These are phyloP conservation scores for Dolichomitus sp. DNA, from an alignment of 2,888 invertebrate genomes.

Conservation along the genomic window DNA sequence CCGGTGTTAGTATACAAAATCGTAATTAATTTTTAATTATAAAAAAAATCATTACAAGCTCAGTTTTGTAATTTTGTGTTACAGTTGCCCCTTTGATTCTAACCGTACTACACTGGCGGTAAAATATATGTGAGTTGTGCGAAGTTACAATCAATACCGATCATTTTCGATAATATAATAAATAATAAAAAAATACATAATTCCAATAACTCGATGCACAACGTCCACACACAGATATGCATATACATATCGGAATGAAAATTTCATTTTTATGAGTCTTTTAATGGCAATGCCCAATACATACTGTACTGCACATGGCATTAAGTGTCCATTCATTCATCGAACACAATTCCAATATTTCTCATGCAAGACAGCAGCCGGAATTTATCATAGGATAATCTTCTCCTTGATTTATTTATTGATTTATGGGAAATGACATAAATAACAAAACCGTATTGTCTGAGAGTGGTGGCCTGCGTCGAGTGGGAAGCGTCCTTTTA, in stretches of 20 bases:
- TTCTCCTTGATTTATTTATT: slow-evolving; percentile 3
- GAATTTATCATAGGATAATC: slow-evolving; percentile 41
- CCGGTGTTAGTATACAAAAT: too few relatives aligned
- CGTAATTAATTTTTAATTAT: too few relatives aligned
- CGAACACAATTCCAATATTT: background rate
- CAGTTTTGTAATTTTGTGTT: too few relatives aligned
- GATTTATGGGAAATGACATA: slow-evolving; percentile 25
- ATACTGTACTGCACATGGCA: background rate
- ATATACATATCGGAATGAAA: background rate
- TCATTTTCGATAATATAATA: too few relatives aligned
- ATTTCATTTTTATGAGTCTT: background rate
- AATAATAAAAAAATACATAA: too few relatives aligned
- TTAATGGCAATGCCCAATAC: background rate
- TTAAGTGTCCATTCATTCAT: background rate
- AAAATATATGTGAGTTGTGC: too few relatives aligned
- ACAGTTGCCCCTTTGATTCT: too few relatives aligned
- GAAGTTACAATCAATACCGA: background rate
- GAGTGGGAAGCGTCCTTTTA: background rate
- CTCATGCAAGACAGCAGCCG: background rate
- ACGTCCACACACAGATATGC: background rate
- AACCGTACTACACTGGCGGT: too few relatives aligned
- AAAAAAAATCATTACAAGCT: too few relatives aligned
- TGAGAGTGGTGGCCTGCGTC: background rate
- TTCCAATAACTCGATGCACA: too few relatives aligned
- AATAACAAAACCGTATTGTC: background rate